A percentile compares a stretch with the other conserved stretches of the same genome.
Evolutionary conservation across 1,140 invertebrate species (phyloP).

Genomic region (Acyrthosiphon pisum): DNA sequence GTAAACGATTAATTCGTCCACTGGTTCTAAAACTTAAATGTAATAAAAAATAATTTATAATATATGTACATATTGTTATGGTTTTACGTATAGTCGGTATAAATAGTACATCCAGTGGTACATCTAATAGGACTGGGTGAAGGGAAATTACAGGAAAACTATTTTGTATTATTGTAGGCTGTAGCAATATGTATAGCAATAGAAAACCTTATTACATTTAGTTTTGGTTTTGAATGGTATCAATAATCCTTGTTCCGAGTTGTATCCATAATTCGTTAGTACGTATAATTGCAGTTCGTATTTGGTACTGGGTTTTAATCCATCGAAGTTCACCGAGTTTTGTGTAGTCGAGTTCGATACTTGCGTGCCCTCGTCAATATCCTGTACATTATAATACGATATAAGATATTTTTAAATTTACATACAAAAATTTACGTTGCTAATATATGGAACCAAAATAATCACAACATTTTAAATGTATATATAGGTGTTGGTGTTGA

Average conservation of each 20-base stretch:
- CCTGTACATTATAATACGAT: not conserved
- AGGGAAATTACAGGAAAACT: not conserved
- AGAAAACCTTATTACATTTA: not conserved
- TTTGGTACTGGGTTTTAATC: not conserved
- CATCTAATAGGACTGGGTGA: too few relatives aligned
- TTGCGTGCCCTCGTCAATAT: not conserved
- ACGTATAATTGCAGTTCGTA: conserved; percentile 19
- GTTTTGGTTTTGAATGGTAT: conserved; percentile 31
- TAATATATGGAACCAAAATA: not conserved
- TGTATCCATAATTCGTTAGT: not conserved
- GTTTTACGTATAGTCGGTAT: too few relatives aligned
- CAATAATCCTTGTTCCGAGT: not conserved
- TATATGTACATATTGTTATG: too few relatives aligned
- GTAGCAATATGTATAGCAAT: not conserved
- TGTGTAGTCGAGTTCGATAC: not conserved
- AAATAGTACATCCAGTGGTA: too few relatives aligned
- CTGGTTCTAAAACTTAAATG: conserved; percentile 23
- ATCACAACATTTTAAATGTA: not conserved
- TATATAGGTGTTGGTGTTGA: not conserved
- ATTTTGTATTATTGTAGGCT: not conserved
- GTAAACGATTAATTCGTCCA: conserved; percentile 8
- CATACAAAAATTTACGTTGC: not conserved
- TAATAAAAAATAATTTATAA: not conserved
- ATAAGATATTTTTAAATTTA: not conserved
- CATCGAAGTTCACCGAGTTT: not conserved